phyloP scores from a whole-genome alignment of 2,888 invertebrate genomes.

The Adineta ricciae region DNA sequence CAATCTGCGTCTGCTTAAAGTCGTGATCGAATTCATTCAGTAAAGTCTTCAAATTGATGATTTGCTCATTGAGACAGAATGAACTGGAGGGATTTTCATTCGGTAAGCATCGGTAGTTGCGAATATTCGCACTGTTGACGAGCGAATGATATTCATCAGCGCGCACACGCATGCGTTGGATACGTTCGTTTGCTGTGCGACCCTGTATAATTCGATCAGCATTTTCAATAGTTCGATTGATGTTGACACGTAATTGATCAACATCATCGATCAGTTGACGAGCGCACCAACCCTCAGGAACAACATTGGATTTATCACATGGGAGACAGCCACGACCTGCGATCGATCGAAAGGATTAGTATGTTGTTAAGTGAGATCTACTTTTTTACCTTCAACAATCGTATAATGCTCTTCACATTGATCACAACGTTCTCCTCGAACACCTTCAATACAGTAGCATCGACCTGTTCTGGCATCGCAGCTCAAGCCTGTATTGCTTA shows the following conservation, averaged over 20 bases:
- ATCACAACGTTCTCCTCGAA: conserved; percentile 73
- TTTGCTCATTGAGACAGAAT: conserved; percentile 16
- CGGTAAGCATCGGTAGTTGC: background rate
- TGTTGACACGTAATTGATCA: conserved; percentile 19
- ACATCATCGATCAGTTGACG: conserved; percentile 22
- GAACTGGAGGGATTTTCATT: background rate
- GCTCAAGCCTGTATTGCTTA: conserved; percentile 59
- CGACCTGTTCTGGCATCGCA: conserved; percentile 78
- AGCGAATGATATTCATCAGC: conserved; percentile 8
- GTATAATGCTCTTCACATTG: conserved; percentile 56
- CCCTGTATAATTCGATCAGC: conserved; percentile 1
- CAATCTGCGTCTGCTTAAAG: conserved; percentile 36
- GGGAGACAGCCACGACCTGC: conserved; percentile 16
- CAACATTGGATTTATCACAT: conserved; percentile 20
- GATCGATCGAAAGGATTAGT: background rate
- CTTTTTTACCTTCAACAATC: background rate
- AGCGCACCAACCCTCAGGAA: conserved; percentile 18
- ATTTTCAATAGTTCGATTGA: background rate
- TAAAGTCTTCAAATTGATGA: background rate
- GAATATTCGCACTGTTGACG: background rate
- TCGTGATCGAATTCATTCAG: conserved; percentile 38
- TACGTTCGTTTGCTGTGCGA: background rate
- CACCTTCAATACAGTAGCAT: conserved; percentile 73
- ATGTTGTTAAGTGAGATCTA: background rate
- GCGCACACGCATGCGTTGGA: background rate